Evolutionary conservation across 2,113 vertebrate genomes (phyloP).

Genomic region (Indri indri): DNA sequence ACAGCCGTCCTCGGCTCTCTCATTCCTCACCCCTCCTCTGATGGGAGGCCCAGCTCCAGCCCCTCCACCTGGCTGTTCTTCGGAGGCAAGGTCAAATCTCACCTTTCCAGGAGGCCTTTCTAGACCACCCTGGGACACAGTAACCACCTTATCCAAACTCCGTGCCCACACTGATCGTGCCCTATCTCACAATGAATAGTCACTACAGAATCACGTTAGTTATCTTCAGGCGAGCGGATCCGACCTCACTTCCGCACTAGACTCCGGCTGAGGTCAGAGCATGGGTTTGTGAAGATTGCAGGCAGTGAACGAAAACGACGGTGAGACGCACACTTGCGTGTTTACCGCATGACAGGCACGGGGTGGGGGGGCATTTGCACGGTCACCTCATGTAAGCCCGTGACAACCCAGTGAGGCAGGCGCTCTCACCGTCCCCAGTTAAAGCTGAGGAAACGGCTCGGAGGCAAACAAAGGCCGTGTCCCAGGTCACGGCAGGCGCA

Average conservation of each 20-base stretch:
- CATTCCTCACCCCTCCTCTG: neutral
- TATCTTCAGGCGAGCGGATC: neutral
- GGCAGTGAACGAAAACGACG: neutral
- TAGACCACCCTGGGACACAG: neutral
- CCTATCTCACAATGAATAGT: neutral
- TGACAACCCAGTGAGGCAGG: neutral
- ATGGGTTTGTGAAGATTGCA: neutral
- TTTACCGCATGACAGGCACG: too few species aligned
- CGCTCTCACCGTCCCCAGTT: rapidly evolving
- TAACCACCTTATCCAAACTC: neutral
- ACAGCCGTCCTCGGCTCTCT: neutral
- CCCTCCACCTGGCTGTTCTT: neutral
- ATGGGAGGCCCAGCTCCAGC: neutral
- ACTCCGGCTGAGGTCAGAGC: neutral
- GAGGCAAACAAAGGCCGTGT: neutral
- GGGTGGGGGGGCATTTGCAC: rapidly evolving
- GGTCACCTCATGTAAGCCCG: neutral
- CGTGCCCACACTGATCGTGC: too few species aligned
- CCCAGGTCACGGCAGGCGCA: neutral
- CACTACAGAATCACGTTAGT: neutral
- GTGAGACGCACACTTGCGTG: rapidly evolving
- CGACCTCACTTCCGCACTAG: neutral
- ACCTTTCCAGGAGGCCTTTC: neutral
- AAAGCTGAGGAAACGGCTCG: neutral
- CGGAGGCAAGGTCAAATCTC: neutral